Evolutionary conservation across 2,888 invertebrate genomes (phyloP).

Genomic region (Nephrotoma appendiculata): DNA sequence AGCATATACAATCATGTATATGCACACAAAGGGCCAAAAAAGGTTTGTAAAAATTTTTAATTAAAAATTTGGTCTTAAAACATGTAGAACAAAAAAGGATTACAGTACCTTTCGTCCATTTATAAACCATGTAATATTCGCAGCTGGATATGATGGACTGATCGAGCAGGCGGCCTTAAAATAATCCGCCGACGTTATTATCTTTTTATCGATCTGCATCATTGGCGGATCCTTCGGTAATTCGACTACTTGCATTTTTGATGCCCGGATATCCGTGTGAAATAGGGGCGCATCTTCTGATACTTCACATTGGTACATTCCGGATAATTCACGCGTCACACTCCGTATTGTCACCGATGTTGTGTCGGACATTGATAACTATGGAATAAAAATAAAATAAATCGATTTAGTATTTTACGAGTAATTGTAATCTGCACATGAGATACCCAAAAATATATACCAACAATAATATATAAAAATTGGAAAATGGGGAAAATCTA

Average conservation of each 20-base stretch:
- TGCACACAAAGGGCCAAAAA: not conserved
- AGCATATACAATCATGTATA: not conserved
- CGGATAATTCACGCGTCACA: constrained; percentile 38
- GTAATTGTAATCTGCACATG: not conserved
- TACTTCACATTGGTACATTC: constrained; percentile 41
- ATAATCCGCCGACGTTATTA: constrained; percentile 35
- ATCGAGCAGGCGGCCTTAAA: constrained; percentile 39
- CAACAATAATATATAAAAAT: not conserved
- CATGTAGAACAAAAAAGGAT: not conserved
- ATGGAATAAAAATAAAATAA: constrained; percentile 20
- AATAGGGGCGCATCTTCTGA: constrained; percentile 43
- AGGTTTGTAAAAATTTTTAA: not conserved
- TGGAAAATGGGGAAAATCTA: not conserved
- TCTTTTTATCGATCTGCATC: constrained; percentile 36
- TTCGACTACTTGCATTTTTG: constrained; percentile 40
- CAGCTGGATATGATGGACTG: constrained; percentile 38
- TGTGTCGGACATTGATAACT: constrained; percentile 38
- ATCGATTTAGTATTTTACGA: not conserved
- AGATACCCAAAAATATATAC: not conserved
- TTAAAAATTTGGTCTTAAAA: not conserved
- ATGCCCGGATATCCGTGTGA: constrained; percentile 38
- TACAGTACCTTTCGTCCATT: constrained; percentile 36
- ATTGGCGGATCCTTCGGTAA: constrained; percentile 38
- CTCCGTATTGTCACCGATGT: constrained; percentile 37
- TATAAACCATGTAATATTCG: constrained; percentile 40